Evolutionary conservation across 2,888 invertebrate species (phyloP).

Genomic region (Apamea crenata): DNA sequence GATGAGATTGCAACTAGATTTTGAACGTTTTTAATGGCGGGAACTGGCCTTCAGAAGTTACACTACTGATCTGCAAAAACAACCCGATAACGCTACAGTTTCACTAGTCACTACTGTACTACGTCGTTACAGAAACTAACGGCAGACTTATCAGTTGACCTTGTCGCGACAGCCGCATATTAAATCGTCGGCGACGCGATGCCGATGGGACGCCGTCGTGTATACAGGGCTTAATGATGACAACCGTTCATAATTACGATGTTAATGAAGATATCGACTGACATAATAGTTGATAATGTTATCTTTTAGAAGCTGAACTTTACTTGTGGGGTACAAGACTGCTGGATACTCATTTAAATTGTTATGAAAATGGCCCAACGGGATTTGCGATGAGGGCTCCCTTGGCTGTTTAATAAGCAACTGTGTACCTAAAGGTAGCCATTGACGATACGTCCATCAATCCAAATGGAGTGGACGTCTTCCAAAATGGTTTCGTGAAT

Average conservation of each 20-base stretch:
- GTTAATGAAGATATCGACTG: constrained; percentile 10
- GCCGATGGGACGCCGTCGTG: constrained; percentile 3
- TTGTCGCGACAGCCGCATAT: constrained; percentile 33
- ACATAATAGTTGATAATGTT: constrained; percentile 38
- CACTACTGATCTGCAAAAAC: background rate
- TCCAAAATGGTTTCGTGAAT: no score
- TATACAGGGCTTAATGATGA: constrained; percentile 20
- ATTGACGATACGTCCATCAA: no score
- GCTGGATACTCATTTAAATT: background rate
- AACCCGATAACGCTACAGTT: background rate
- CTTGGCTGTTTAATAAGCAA: background rate
- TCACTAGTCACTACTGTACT: background rate
- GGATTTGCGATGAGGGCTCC: background rate
- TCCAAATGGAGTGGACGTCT: no score
- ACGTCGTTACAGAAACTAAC: constrained; percentile 40
- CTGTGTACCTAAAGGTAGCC: no score
- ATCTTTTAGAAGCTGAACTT: constrained; percentile 34
- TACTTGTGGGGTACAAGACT: background rate
- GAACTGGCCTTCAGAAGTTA: background rate
- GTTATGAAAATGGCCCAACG: background rate
- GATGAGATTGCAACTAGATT: no score
- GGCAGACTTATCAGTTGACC: constrained; percentile 50
- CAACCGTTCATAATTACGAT: constrained; percentile 9
- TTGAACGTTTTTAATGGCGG: background rate
- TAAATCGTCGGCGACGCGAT: constrained; percentile 18